Percentiles rank a stretch among this genome's conserved stretches.
These are phyloP conservation scores for Holocentrus rufus DNA, from an alignment of 2,797 vertebrate species.

Conservation along the genomic window DNA sequence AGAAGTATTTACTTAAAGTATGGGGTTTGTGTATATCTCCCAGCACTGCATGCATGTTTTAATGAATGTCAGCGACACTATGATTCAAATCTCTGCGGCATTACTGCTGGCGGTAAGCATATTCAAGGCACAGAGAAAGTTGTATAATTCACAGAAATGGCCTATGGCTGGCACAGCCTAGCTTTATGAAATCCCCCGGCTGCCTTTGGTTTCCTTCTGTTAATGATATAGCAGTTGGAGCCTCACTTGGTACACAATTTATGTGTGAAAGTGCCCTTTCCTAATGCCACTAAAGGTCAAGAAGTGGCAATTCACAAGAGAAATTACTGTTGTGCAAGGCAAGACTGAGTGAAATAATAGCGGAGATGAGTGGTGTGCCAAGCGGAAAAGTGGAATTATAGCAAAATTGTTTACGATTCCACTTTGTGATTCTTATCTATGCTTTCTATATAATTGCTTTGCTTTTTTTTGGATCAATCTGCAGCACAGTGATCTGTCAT, in stretches of 20 bases:
- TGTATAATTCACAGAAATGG: constrained; percentile 22
- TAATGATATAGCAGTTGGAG: constrained; percentile 45
- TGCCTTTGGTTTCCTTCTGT: constrained; percentile 39
- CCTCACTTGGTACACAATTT: constrained; percentile 46
- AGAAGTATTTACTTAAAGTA: background rate
- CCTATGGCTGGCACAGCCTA: background rate
- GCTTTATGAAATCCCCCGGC: constrained; percentile 4
- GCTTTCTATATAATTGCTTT: constrained; percentile 58
- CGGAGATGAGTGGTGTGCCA: constrained; percentile 38
- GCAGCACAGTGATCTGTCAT: background rate
- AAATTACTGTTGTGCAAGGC: constrained; percentile 52
- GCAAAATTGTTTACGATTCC: constrained; percentile 52
- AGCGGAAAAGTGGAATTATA: constrained; percentile 28
- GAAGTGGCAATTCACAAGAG: constrained; percentile 63
- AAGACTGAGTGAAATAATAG: constrained; percentile 38
- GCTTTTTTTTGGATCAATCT: constrained; percentile 32
- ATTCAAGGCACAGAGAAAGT: background rate
- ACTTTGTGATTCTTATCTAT: constrained; percentile 54
- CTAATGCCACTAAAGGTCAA: constrained; percentile 71
- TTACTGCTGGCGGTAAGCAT: background rate
- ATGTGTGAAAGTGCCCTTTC: constrained; percentile 67
- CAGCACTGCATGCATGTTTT: constrained; percentile 9
- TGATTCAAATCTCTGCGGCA: constrained; percentile 17
- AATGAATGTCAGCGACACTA: constrained; percentile 18
- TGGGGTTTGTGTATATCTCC: background rate